A percentile compares a stretch with the other conserved stretches of the same genome.
These are phyloP conservation scores for Magallana ariakensis DNA, from an alignment of 1,140 invertebrate genomes.

Conservation along the genomic window DNA sequence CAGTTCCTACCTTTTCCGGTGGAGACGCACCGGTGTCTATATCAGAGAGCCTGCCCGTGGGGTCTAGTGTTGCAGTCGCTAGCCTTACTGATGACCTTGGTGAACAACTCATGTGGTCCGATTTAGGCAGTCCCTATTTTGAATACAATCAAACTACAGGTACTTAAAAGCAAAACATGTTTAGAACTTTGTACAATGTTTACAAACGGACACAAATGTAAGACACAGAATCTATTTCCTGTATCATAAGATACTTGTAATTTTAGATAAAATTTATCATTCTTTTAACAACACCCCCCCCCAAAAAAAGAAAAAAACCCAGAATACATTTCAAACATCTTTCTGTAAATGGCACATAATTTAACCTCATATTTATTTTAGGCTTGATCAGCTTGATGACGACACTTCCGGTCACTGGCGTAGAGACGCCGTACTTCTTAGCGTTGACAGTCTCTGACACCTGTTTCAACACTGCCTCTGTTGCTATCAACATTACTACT, in stretches of 20 bases:
- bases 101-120: not conserved
- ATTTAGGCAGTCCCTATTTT: not conserved
- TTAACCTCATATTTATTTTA: not conserved
- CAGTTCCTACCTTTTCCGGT: not conserved
- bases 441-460: not conserved
- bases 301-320: no score
- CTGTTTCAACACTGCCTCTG: not conserved
- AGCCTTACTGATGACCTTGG: not conserved
- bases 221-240: no score
- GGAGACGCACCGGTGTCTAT: not conserved
- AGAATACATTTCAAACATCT: no score
- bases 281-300: no score
- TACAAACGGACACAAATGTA: no score
- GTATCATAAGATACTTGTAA: no score
- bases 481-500: not conserved
- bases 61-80: not conserved
- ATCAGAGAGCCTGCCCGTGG: not conserved
- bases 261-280: no score
- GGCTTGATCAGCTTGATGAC: not conserved
- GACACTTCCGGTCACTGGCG: not conserved
- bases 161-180: not conserved
- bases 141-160: not conserved
- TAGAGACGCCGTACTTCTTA: not conserved
- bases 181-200: no score
- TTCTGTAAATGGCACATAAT: no score